Conservation (phyloP, 2,797 vertebrate genomes). For the Sardinella longiceps region DNA sequence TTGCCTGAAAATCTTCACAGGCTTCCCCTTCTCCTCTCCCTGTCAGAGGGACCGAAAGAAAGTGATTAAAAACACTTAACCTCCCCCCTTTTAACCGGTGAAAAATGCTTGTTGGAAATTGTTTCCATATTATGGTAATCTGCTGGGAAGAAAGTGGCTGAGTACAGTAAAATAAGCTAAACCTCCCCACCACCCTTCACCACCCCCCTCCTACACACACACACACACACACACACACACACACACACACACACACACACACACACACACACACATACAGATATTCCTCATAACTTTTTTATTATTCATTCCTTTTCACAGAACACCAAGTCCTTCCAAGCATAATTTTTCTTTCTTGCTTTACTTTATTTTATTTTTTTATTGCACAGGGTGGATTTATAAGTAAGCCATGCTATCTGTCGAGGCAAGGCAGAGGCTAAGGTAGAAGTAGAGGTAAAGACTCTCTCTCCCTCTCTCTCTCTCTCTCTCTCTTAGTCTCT, state of each 20-base stretch:
- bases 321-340: slow-evolving; percentile 14
- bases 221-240: neutral
- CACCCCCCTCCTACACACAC: neutral
- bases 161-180: neutral
- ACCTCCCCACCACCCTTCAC: neutral
- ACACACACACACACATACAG: neutral
- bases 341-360: neutral
- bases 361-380: neutral
- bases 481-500: neutral
- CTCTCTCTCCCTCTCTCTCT: neutral
- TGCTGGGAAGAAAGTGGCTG: neutral
- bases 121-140: slow-evolving; percentile 22
- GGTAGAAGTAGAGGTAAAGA: neutral
- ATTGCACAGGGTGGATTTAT: slow-evolving; percentile 20
- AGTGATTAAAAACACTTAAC: slow-evolving; percentile 40
- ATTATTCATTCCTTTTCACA: neutral
- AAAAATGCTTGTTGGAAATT: slow-evolving; percentile 16
- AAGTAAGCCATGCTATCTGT: neutral
- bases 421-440: neutral
- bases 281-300: slow-evolving; percentile 20
- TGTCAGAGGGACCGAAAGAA: neutral
- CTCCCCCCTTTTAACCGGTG: slow-evolving; percentile 22
- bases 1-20: neutral
- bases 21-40: neutral
- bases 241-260: slow-evolving; percentile 19